Conservation (phyloP, 2,113 vertebrate genomes). For the Delphinapterus leucas region DNA sequence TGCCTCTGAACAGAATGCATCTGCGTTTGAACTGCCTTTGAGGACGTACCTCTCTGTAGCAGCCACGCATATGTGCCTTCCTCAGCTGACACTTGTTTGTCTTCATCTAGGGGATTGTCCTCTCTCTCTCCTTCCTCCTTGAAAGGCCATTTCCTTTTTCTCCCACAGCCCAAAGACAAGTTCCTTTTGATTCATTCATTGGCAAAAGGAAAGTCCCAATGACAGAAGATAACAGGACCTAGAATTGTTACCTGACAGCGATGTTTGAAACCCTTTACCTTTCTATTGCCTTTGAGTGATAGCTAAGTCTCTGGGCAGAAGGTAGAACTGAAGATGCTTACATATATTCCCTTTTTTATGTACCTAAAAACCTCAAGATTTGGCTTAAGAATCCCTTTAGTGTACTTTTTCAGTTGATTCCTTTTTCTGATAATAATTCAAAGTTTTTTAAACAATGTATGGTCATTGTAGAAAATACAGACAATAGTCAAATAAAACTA, state of each 20-base stretch:
- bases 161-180: not conserved
- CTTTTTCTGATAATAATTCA: constrained; percentile 29
- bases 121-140: not conserved
- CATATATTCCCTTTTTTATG: not conserved
- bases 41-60: not conserved
- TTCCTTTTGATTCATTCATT: not conserved
- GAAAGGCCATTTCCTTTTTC: not conserved
- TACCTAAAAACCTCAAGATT: not conserved
- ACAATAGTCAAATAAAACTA: constrained; percentile 10
- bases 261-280: not conserved
- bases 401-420: not conserved
- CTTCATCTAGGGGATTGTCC: not conserved
- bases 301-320: not conserved
- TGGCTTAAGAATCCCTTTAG: not conserved
- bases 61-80: not conserved
- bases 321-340: not conserved
- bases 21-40: not conserved
- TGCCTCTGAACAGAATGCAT: not conserved
- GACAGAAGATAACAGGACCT: not conserved
- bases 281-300: not conserved
- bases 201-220: not conserved
- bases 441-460: not conserved
- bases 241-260: not conserved
- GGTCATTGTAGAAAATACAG: not conserved
- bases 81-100: not conserved